Base-by-base conservation (phyloP, 2,113 vertebrate species). In the Brachyhypopomus occidentalis region DNA sequence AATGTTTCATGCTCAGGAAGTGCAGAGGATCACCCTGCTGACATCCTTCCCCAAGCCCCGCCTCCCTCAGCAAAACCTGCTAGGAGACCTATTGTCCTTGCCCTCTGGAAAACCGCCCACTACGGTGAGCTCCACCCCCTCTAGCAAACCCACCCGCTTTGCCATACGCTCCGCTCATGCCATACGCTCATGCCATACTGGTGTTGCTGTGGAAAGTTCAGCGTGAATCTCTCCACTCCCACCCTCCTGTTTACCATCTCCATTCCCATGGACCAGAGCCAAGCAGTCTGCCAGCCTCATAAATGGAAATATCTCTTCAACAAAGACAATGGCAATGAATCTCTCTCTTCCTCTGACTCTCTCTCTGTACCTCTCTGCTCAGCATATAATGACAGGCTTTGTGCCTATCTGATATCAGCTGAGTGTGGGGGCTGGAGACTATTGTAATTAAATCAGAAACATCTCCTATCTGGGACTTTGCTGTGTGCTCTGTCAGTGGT, bases 241-340 rank as follows among this genome's bases (percentile, higher is more conserved):
- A n/a, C 69, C 48, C 75, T 56, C 63, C 77, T 87, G 88, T 84
- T 85, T 80, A 73, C 74, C 34, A 41, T 48, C 62, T 27, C 62
- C 41, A 25, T 59, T 64, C 34, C 2, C 5, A n/a, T 83, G 75
- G 78, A 66, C 23, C 55, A 20, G 20, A 52, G 66, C 71, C 60
- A 82, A 56, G 34, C 63, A 52, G 27, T 12, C 78, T 81, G 69
- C 72, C 69, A 82, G 76, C 83, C 75, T 79, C 82, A 84, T 82
- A 85, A 82, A 85, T 85, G 83, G 81, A 83, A 75, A 85, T 84
- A 38, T 85, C 34, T 70, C 36, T 30, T 25, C 22, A 69, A 73
- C 12, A 56, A 20, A 22, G 63, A 70, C 36, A 66, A 23, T 36
- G 64, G 20, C 36, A 58, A 38, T 66, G 58, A 81, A 75, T 27